Evolutionary conservation across 2,797 vertebrate species (phyloP).

Genomic region (Miichthys miiuy): DNA sequence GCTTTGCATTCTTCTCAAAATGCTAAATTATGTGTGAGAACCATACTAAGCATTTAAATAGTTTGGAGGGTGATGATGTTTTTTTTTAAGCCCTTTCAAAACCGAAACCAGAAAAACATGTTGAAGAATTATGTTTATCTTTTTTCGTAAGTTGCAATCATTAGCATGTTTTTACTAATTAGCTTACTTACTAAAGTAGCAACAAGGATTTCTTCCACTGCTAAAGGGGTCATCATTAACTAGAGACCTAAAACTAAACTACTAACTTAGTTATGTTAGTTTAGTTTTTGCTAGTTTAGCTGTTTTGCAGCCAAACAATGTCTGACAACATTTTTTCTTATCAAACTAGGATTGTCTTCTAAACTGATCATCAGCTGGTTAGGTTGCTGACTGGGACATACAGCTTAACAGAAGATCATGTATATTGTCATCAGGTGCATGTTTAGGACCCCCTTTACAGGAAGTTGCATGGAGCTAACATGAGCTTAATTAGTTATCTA

Average conservation of each 20-base stretch:
- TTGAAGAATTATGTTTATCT: not conserved
- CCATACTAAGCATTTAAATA: not conserved
- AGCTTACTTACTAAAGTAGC: not conserved
- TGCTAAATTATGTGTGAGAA: not conserved
- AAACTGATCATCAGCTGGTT: no score
- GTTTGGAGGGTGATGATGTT: not conserved
- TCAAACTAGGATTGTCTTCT: no score
- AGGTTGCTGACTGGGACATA: no score
- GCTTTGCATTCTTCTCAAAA: conserved; percentile 46
- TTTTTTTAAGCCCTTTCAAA: not conserved
- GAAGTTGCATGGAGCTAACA: not conserved
- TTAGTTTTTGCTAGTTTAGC: no score
- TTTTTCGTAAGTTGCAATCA: not conserved
- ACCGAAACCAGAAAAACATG: not conserved
- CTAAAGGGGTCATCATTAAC: not conserved
- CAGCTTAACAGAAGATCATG: not conserved
- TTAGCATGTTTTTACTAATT: not conserved
- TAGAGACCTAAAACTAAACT: not conserved
- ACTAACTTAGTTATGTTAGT: not conserved
- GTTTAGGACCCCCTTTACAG: not conserved
- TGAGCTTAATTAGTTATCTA: conserved; percentile 4
- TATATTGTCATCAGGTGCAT: not conserved
- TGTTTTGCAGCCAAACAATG: not conserved
- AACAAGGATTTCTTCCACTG: not conserved
- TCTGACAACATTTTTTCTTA: no score